These are phyloP conservation scores for Daktulosphaira vitifoliae DNA, from an alignment of 1,140 invertebrate genomes.

Conservation along the genomic window DNA sequence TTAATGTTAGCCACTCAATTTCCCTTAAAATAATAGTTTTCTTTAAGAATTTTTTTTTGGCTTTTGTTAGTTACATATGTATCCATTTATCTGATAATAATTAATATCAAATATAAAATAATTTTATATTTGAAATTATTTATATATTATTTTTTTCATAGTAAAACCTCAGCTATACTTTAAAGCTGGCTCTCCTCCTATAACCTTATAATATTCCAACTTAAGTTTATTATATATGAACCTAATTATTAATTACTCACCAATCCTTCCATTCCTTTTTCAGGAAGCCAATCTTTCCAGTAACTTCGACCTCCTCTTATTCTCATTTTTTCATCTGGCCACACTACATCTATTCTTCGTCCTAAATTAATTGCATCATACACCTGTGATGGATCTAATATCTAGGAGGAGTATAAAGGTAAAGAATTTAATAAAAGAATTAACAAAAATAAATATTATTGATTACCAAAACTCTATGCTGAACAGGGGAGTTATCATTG, in stretches of 20 bases:
- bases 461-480: conserved; percentile 51
- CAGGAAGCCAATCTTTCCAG: conserved; percentile 84
- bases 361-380: conserved; percentile 86
- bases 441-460: neutral
- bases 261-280: conserved; percentile 81
- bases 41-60: too few relatives aligned
- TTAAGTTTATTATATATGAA: too few relatives aligned
- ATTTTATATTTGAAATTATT: too few relatives aligned
- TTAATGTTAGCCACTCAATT: too few relatives aligned
- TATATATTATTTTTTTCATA: too few relatives aligned
- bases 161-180: too few relatives aligned
- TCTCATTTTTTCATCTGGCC: conserved; percentile 83
- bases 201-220: too few relatives aligned
- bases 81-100: too few relatives aligned
- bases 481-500: conserved; percentile 44
- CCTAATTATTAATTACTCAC: conserved; percentile 45
- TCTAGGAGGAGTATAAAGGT: conserved; percentile 47
- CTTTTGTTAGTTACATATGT: too few relatives aligned
- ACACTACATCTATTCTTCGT: conserved; percentile 77
- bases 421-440: conserved; percentile 5
- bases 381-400: conserved; percentile 65
- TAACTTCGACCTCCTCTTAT: conserved; percentile 70
- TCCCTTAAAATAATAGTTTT: too few relatives aligned
- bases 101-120: too few relatives aligned
- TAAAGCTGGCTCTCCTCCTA: too few relatives aligned